Base-by-base conservation (phyloP, 2,888 invertebrate species). In the Pseudoips prasinana region DNA sequence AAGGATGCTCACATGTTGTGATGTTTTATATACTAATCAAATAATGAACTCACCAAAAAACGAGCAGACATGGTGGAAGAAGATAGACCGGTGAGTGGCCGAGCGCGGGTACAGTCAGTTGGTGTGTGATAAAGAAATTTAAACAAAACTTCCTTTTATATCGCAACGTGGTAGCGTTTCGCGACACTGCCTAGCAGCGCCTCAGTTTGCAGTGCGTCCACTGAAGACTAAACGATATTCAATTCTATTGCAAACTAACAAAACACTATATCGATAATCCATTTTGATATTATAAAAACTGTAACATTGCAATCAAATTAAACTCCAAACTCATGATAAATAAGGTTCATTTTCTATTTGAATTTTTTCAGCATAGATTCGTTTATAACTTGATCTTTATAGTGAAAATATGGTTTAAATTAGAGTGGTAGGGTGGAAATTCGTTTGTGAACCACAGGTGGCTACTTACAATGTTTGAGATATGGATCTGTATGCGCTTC, bases 61-160 rank as follows among this genome's bases (percentile, higher is more conserved):
- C 79, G 80, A 53, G 80, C 76, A 68, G 82, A 83, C 90, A 90
- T 90, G 57, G 51, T 75, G 71, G 56, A 58, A 58, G 46, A 48
- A 46, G 51, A 49, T 39, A 58, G 58, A 65, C 57, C 54, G 57
- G 53, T 56, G 58, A 65, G 58, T 68, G 69, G 73, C 79, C 79
- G 77, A 75, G 50, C 83, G 70, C 79, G 62, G 61, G 62, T 61
- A 62, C 80, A 66, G 76, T 55, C 78, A 58, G 66, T 52, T 54
- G 76, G 73, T 81, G 65, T 85, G 75, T 87, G 86, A 82, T 84
- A 85, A 84, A 85, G 79, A 85, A 76, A 84, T 83, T 84, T 81
- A 70, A 74, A 82, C 78, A 76, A 82, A 81, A 85, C 79, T 85
- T 81, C 83, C 86, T 87, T 87, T 86, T 87, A 87, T 87, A 87